A percentile compares a stretch with the other conserved stretches of the same genome.
These are phyloP conservation scores for Dromiciops gliroides DNA, from an alignment of 2,113 vertebrate genomes.

Conservation along the genomic window DNA sequence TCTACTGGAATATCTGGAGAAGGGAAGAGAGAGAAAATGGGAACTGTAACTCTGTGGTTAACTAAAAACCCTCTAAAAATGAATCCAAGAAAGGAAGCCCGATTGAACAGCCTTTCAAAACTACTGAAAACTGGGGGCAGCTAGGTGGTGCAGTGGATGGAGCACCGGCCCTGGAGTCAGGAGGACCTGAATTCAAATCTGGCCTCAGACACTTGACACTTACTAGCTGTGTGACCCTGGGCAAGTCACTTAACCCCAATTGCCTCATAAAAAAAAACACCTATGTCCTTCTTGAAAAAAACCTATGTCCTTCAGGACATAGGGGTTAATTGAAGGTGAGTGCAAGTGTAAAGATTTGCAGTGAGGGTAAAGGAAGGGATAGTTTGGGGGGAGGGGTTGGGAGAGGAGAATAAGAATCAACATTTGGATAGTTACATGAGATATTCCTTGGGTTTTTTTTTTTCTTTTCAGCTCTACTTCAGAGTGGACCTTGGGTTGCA, in stretches of 20 bases:
- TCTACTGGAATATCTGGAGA: not conserved
- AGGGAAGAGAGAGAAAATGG: not conserved
- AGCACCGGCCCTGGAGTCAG: no score
- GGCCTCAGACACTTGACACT: no score
- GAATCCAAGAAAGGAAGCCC: not conserved
- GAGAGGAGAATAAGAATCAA: not conserved
- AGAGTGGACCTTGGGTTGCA: not conserved
- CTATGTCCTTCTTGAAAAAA: no score
- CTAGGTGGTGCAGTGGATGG: no score
- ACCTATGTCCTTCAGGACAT: no score
- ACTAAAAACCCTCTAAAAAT: not conserved
- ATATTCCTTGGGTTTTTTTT: not conserved
- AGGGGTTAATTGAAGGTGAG: not conserved
- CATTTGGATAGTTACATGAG: not conserved
- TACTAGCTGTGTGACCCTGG: no score
- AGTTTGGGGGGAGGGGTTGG: not conserved
- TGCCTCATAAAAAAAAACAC: no score
- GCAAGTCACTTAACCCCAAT: no score
- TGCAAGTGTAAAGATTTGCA: not conserved
- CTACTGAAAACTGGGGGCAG: no score
- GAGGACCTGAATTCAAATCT: no score
- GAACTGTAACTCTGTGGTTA: not conserved
- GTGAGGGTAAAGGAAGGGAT: not conserved
- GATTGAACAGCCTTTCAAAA: not conserved
- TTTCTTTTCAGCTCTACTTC: not conserved